phyloP scores from a whole-genome alignment of 2,888 invertebrate genomes.

The Napeogenes inachia region DNA sequence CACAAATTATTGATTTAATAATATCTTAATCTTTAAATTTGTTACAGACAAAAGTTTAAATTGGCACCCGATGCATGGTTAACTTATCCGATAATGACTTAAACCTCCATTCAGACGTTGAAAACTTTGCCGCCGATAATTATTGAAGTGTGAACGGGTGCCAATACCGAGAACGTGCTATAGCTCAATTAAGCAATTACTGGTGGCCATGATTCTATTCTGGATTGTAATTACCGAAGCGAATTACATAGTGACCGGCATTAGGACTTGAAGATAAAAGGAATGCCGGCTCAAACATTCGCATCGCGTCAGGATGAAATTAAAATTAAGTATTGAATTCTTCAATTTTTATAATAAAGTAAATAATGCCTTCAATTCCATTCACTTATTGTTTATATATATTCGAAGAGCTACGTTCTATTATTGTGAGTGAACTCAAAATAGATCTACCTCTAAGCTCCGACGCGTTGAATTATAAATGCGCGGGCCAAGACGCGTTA shows the following conservation, averaged over 20 bases:
- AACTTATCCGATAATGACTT: constrained; percentile 49
- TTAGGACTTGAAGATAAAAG: constrained; percentile 1
- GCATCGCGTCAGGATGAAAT: no score
- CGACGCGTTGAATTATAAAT: constrained; percentile 68
- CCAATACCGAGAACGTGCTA: constrained; percentile 29
- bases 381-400: no score
- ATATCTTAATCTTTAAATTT: constrained; percentile 8
- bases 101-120: constrained; percentile 51
- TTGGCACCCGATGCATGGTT: constrained; percentile 33
- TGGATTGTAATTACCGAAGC: constrained; percentile 36
- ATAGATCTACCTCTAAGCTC: constrained; percentile 44
- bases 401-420: no score
- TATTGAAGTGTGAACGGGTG: constrained; percentile 58
- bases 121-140: constrained; percentile 65
- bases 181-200: constrained; percentile 58
- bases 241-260: constrained; percentile 29
- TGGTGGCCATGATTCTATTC: constrained; percentile 37
- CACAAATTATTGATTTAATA: no score
- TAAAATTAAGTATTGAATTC: no score
- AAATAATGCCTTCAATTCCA: no score
- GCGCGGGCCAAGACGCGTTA: constrained; percentile 54
- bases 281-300: not conserved
- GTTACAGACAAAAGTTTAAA: constrained; percentile 29
- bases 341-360: no score
- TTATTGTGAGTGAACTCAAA: constrained; percentile 28